A percentile compares a stretch with the other conserved stretches of the same genome.
These are phyloP conservation scores for Trissolcus brochymenae DNA, from an alignment of 2,888 invertebrate species.

Conservation along the genomic window DNA sequence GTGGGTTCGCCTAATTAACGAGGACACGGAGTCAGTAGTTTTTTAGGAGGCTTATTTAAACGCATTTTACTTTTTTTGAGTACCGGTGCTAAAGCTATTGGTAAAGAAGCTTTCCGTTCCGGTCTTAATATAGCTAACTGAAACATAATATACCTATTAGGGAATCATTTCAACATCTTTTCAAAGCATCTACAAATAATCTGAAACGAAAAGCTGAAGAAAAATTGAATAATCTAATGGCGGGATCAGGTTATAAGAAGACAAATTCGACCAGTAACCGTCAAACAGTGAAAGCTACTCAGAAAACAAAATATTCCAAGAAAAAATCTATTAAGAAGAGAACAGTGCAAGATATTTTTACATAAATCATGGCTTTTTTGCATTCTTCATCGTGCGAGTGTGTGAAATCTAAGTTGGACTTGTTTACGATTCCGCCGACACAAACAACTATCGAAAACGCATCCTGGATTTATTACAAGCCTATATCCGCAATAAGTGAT, in stretches of 20 bases:
- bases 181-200: too few relatives aligned
- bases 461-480: constrained; percentile 61
- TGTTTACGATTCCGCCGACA: constrained; percentile 61
- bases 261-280: background rate
- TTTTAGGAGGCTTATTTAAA: too few relatives aligned
- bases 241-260: constrained; percentile 20
- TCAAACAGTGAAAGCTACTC: background rate
- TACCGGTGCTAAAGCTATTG: too few relatives aligned
- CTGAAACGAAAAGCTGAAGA: too few relatives aligned
- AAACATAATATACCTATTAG: too few relatives aligned
- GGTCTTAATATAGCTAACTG: too few relatives aligned
- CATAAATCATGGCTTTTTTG: constrained; percentile 19
- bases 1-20: too few relatives aligned
- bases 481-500: constrained; percentile 58
- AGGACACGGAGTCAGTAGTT: too few relatives aligned
- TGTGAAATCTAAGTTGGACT: constrained; percentile 45
- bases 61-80: too few relatives aligned
- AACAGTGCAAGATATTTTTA: constrained; percentile 7
- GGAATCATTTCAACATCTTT: too few relatives aligned
- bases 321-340: constrained; percentile 2
- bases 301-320: background rate
- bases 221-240: constrained; percentile 7
- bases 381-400: constrained; percentile 18
- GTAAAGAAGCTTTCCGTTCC: too few relatives aligned
- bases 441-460: constrained; percentile 60